phyloP scores from a whole-genome alignment of 2,888 invertebrate genomes.

The Rhodophaea formosa region DNA sequence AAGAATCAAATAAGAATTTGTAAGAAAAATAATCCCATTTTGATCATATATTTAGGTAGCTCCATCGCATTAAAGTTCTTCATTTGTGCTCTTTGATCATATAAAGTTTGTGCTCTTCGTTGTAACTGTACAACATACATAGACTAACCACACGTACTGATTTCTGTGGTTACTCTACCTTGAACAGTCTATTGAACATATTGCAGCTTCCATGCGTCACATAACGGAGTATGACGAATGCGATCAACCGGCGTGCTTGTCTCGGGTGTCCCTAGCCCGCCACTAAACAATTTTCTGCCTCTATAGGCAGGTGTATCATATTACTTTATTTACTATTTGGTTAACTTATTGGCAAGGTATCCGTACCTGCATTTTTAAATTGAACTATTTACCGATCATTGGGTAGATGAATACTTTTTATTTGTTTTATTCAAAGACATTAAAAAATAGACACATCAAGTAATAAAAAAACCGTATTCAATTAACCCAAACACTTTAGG shows the following conservation, averaged over 20 bases:
- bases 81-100: neutral
- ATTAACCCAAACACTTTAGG: too few relatives aligned
- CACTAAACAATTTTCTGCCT: neutral
- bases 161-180: neutral
- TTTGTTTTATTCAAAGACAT: too few relatives aligned
- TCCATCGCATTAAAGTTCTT: too few relatives aligned
- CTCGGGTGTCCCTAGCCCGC: neutral
- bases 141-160: neutral
- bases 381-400: neutral
- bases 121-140: neutral
- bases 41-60: too few relatives aligned
- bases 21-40: too few relatives aligned
- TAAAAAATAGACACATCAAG: too few relatives aligned
- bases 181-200: neutral
- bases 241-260: neutral
- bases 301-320: neutral
- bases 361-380: too few relatives aligned
- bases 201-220: neutral
- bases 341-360: neutral
- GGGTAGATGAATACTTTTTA: too few relatives aligned
- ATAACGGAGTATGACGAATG: neutral
- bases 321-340: neutral
- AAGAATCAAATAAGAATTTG: too few relatives aligned
- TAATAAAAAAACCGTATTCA: too few relatives aligned
- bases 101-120: neutral